phyloP scores from a whole-genome alignment of 2,797 vertebrate species.

The Sebastes reedi region DNA sequence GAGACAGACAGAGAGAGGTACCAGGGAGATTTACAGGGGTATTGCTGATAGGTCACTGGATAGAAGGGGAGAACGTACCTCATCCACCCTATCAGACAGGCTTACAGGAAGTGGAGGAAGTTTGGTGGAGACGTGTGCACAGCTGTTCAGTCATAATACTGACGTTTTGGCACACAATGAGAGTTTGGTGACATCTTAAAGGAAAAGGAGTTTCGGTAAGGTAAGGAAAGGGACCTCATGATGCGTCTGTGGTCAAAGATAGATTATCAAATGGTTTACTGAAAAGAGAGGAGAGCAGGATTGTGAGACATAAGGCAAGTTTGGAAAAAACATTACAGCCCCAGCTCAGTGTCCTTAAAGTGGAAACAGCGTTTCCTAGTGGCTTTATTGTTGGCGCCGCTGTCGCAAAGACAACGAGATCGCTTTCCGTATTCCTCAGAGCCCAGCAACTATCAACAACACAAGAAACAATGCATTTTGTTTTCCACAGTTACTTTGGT shows the following conservation, averaged over 20 bases:
- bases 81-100: conserved; percentile 17
- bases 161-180: neutral
- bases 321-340: neutral
- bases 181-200: neutral
- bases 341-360: neutral
- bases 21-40: conserved; percentile 33
- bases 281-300: neutral
- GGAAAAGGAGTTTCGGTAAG: neutral
- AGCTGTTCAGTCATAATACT: neutral
- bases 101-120: conserved; percentile 12
- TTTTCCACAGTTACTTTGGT: neutral
- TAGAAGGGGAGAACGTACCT: conserved; percentile 7
- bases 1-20: conserved; percentile 7
- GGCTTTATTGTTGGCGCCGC: neutral
- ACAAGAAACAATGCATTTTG: neutral
- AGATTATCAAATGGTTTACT: neutral
- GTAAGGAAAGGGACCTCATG: neutral
- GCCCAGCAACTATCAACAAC: neutral
- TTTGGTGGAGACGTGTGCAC: neutral
- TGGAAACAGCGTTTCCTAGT: neutral
- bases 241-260: neutral
- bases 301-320: neutral
- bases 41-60: conserved; percentile 31
- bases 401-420: neutral
- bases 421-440: neutral